These are phyloP conservation scores for Athalia cordata DNA, from an alignment of 2,888 invertebrate species.

Conservation along the genomic window DNA sequence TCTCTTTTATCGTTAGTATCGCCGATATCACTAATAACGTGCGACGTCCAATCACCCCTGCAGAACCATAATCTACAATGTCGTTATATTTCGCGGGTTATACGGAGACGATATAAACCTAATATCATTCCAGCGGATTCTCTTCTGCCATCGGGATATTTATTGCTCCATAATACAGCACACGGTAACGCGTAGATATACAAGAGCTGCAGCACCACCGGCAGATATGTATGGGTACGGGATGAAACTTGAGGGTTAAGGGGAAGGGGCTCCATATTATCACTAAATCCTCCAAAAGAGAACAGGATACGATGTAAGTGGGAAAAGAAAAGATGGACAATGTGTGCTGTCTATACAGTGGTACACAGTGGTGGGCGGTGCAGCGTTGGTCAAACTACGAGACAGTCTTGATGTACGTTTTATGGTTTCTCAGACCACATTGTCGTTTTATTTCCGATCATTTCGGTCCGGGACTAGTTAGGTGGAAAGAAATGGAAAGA, in stretches of 20 bases:
- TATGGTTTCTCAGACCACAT: constrained; percentile 56
- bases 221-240: background rate
- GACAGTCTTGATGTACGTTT: constrained; percentile 48
- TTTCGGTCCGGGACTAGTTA: constrained; percentile 45
- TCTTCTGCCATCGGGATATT: constrained; percentile 18
- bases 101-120: background rate
- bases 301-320: background rate
- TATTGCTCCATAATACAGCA: constrained; percentile 41
- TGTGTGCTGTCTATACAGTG: too few species aligned
- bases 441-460: constrained; percentile 61
- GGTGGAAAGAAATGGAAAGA: background rate
- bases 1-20: background rate
- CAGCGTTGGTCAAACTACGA: background rate
- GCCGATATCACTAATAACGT: background rate
- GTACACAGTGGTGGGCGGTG: background rate
- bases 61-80: constrained; percentile 24
- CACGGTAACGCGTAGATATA: background rate
- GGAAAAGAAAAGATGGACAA: constrained; percentile 1
- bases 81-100: constrained; percentile 4
- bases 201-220: background rate
- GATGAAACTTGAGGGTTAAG: background rate
- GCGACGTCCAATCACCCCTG: constrained; percentile 32
- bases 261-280: background rate
- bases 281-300: background rate
- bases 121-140: constrained; percentile 22